Evolutionary conservation across 1,140 invertebrate genomes (phyloP), one percentile per base, ranked within the genome.

Genomic region (Aradophagus sp.): DNA sequence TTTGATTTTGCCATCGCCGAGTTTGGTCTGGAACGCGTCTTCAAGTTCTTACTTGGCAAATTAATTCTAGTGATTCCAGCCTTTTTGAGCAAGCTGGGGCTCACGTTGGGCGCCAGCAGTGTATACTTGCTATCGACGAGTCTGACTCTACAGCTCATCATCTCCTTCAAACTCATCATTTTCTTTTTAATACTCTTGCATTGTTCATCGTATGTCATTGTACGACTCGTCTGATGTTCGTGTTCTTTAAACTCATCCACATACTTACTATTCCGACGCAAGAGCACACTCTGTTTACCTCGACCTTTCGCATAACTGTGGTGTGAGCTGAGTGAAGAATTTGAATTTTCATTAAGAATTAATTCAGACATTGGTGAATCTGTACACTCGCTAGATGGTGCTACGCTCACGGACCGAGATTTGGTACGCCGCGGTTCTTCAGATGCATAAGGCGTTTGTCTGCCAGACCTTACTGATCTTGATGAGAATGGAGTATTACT

Each of bases 41-140:
- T 36, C 1, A 10, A 0, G 0, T 23, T 20, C 10, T 8, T 45
- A 0, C n/a, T 32, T 1, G 42, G 41, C 8, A 38, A 0, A 20
- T 65, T 65, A 1, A 72, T 0, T 3, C 29, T 76, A 3, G 79
- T 62, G 4, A 82, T 76, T 14, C 80, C 79, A 7, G 50, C 52
- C 8, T 53, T 75, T 5, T 65, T 56, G 2, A 80, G 38, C 12
- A 68, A 2, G n/a, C 50, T 66, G 0, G 39, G 12, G 44, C 55
- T 53, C 2, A 68, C 47, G 12, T 77, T 69, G 5, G 68, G 52
- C 10, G 62, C 62, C 2, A 82, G 17, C 12, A 80, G 59, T 4
- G 63, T 76, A 14, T 74, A 70, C 34, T 80, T 84, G 39, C 80
- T 79, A 16, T 85, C 82, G 0, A 79, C 41, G 5, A 84, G 13